A percentile compares a stretch with the other conserved stretches of the same genome.
These are phyloP conservation scores for Neotragus moschatus DNA, from an alignment of 2,113 vertebrate species.

Conservation along the genomic window DNA sequence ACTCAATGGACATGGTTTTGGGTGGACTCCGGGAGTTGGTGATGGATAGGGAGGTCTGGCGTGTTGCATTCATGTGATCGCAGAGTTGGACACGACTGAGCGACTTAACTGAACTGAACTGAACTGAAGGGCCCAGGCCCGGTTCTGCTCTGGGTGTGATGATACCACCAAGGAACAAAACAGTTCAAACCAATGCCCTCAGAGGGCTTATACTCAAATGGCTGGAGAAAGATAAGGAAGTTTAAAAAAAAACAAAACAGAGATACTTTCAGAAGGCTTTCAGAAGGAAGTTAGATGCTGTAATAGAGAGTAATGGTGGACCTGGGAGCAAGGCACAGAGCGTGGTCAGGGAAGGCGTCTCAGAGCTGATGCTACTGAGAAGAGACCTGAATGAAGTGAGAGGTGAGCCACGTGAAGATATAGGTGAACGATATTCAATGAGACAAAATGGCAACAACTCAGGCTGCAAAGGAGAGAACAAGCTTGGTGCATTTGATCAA, in stretches of 20 bases:
- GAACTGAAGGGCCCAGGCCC: too few species aligned
- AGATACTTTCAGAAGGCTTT: not conserved
- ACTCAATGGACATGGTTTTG: too few species aligned
- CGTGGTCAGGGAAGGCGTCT: not conserved
- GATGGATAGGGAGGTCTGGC: too few species aligned
- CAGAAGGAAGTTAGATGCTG: not conserved
- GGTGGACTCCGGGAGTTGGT: too few species aligned
- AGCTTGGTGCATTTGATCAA: not conserved
- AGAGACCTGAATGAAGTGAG: not conserved
- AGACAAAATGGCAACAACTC: not conserved
- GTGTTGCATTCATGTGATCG: too few species aligned
- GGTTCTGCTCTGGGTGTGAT: not conserved
- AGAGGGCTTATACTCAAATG: not conserved
- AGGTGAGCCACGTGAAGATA: not conserved
- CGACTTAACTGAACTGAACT: too few species aligned
- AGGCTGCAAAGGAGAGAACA: not conserved
- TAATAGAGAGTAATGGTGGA: not conserved
- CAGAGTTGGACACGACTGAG: too few species aligned
- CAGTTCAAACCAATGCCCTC: not conserved
- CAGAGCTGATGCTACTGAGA: not conserved
- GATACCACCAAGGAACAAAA: not conserved
- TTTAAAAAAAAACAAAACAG: not conserved
- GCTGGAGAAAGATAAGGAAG: not conserved
- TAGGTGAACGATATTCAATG: not conserved
- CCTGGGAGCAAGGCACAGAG: not conserved